A percentile compares a stretch with the other conserved stretches of the same genome.
phyloP scores from a whole-genome alignment of 2,888 invertebrate genomes.

The Deilephila elpenor region DNA sequence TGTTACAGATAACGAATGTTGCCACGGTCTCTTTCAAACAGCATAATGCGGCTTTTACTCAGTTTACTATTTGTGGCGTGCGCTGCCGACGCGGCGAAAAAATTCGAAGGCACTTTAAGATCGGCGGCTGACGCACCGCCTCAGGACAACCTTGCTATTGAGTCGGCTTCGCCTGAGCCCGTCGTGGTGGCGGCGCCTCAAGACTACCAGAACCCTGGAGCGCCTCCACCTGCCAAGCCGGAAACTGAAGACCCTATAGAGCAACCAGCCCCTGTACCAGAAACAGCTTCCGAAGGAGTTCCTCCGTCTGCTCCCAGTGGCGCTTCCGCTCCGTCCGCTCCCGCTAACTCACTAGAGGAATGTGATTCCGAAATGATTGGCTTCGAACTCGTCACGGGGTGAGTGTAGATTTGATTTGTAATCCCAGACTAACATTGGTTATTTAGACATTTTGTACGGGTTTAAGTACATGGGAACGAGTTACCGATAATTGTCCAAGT shows the following conservation, averaged over 20 bases:
- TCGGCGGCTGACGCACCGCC: constrained; percentile 80
- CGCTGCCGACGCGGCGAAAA: constrained; percentile 77
- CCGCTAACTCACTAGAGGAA: constrained; percentile 87
- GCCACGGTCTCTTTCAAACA: constrained; percentile 72
- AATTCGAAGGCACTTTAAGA: constrained; percentile 77
- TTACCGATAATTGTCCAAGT: constrained; percentile 59
- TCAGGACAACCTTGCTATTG: constrained; percentile 78
- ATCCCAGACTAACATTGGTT: background rate
- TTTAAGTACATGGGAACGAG: constrained; percentile 42
- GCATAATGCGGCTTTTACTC: constrained; percentile 77
- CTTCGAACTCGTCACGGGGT: constrained; percentile 95
- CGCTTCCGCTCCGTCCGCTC: constrained; percentile 80
- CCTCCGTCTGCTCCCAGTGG: constrained; percentile 81
- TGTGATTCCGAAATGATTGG: constrained; percentile 95
- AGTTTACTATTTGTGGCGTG: constrained; percentile 76
- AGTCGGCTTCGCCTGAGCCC: constrained; percentile 75
- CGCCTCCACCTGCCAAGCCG: constrained; percentile 62
- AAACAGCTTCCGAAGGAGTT: constrained; percentile 76
- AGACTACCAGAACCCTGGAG: constrained; percentile 75
- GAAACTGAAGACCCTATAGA: constrained; percentile 44
- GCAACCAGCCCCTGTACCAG: constrained; percentile 66
- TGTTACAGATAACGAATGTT: constrained; percentile 81
- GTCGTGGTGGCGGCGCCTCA: constrained; percentile 76
- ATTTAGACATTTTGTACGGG: background rate
- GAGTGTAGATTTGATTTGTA: constrained; percentile 50